These are phyloP conservation scores for Ambastaia sidthimunki DNA, from an alignment of 2,797 vertebrate genomes.

Conservation along the genomic window DNA sequence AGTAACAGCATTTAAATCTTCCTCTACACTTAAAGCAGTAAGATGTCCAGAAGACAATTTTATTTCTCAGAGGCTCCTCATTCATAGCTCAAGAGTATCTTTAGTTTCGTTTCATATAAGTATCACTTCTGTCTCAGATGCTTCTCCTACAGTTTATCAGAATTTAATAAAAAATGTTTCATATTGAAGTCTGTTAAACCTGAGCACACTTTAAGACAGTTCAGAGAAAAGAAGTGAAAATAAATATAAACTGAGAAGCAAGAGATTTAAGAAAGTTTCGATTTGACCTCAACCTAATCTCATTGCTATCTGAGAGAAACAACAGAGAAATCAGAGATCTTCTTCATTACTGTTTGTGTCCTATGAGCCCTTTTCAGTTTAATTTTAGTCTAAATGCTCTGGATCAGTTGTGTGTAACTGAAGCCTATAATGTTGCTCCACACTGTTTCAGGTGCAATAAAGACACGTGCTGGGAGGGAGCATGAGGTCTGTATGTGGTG, in stretches of 20 bases:
- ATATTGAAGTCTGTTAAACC: background rate
- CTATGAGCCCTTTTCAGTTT: conserved; percentile 5
- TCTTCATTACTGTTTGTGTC: background rate
- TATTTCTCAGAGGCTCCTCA: background rate
- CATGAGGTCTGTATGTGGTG: conserved; percentile 53
- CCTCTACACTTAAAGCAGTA: background rate
- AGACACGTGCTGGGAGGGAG: conserved; percentile 50
- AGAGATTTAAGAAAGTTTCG: background rate
- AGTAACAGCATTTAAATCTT: background rate
- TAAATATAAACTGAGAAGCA: background rate
- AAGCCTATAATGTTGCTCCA: conserved; percentile 58
- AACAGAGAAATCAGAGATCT: background rate
- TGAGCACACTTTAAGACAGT: background rate
- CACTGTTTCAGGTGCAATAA: conserved; percentile 58
- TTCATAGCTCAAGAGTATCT: background rate
- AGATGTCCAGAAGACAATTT: background rate
- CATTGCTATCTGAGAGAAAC: background rate
- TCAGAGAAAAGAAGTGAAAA: background rate
- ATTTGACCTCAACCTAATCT: background rate
- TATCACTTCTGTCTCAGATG: background rate
- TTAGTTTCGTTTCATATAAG: background rate
- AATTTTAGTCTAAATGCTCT: conserved; percentile 19
- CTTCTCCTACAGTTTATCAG: background rate
- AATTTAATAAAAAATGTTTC: background rate
- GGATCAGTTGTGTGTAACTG: conserved; percentile 49